Percentiles rank a stretch among this genome's conserved stretches.
Evolutionary conservation across 2,113 vertebrate genomes (phyloP).

Genomic region (Rhinoderma darwinii): DNA sequence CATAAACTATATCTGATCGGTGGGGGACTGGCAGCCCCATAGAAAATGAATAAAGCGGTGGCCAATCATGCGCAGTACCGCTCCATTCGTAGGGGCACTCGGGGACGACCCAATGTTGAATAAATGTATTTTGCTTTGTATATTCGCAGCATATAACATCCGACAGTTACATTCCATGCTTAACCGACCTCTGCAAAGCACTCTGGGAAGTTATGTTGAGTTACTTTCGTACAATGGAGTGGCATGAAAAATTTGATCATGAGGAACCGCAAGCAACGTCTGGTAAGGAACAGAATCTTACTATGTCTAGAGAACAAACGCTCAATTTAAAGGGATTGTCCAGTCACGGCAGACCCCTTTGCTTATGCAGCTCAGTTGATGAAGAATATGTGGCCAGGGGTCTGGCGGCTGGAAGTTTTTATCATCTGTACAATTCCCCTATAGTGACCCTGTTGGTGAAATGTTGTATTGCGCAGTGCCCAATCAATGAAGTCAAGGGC

Average conservation of each 20-base stretch:
- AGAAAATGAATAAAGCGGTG: too few relatives aligned
- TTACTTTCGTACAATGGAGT: conserved; percentile 95
- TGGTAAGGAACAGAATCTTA: conserved; percentile 72
- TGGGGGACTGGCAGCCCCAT: too few relatives aligned
- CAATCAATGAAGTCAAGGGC: too few relatives aligned
- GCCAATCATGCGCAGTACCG: too few relatives aligned
- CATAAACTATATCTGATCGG: too few relatives aligned
- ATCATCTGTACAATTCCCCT: too few relatives aligned
- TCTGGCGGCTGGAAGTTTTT: too few relatives aligned
- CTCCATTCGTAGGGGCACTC: too few relatives aligned
- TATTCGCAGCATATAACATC: conserved; percentile 88
- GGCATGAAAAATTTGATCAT: conserved; percentile 90
- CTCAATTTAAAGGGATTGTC: background rate
- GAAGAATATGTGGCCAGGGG: too few relatives aligned
- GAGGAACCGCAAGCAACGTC: conserved; percentile 70
- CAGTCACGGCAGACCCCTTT: too few relatives aligned
- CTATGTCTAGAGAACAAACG: background rate
- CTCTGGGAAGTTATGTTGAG: conserved; percentile 99
- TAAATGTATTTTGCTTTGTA: conserved; percentile 43
- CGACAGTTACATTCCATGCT: conserved; percentile 97
- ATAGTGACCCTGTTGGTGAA: too few relatives aligned
- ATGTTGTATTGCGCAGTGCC: too few relatives aligned
- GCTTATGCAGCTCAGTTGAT: background rate
- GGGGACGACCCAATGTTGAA: background rate
- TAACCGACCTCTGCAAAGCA: conserved; percentile 96